Evolutionary conservation across 2,888 invertebrate genomes (phyloP).

Genomic region (Stenotaenia linearis): DNA sequence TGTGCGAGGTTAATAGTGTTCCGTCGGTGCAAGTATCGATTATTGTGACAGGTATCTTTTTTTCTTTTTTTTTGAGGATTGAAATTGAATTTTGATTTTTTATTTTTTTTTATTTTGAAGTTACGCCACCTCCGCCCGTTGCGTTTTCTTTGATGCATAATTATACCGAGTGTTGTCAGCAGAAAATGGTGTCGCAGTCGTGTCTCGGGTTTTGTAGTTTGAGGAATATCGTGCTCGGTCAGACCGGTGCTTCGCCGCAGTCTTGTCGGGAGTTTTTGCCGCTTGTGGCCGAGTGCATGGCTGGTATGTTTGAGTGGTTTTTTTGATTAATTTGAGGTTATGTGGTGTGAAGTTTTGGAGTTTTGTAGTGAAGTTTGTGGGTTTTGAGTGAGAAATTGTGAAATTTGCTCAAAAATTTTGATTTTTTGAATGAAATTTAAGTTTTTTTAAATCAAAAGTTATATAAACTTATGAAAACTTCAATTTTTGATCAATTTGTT

Average conservation of each 20-base stretch:
- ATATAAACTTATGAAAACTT: too few species aligned
- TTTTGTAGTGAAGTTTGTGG: too few species aligned
- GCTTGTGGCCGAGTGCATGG: slow-evolving; percentile 60
- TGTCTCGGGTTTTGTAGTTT: slow-evolving; percentile 80
- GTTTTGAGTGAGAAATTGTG: too few species aligned
- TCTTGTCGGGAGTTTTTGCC: slow-evolving; percentile 75
- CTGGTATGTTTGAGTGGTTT: too few species aligned
- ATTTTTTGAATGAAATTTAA: too few species aligned
- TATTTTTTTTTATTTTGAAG: background rate
- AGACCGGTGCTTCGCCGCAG: slow-evolving; percentile 53
- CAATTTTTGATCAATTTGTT: too few species aligned
- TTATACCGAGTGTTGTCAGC: slow-evolving; percentile 70
- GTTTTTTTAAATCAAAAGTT: too few species aligned
- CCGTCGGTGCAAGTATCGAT: slow-evolving; percentile 73
- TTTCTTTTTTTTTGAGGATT: too few species aligned
- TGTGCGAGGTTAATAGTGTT: slow-evolving; percentile 75
- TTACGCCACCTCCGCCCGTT: background rate
- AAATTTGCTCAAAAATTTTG: too few species aligned
- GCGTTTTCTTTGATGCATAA: slow-evolving; percentile 56
- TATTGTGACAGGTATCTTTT: slow-evolving; percentile 68
- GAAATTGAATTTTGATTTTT: background rate
- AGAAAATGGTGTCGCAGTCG: slow-evolving; percentile 61
- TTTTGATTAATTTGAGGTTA: too few species aligned
- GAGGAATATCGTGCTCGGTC: slow-evolving; percentile 52
- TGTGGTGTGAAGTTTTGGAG: too few species aligned